A percentile compares a stretch with the other conserved stretches of the same genome.
Conservation (phyloP, 2,888 invertebrate species). For the Himalopsyche japonica region DNA sequence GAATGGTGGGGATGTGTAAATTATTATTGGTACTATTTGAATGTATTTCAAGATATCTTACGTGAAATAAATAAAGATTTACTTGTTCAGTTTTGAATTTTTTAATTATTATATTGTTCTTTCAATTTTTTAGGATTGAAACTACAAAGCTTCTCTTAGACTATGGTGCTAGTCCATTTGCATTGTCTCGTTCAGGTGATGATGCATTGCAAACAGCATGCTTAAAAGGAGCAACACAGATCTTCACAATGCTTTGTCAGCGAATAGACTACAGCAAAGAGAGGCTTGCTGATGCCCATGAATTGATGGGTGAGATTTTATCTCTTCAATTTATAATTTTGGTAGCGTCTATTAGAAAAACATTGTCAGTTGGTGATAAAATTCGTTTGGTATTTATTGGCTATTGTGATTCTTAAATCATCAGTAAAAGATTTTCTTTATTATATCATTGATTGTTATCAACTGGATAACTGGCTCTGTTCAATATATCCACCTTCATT, state of each 20-base stretch:
- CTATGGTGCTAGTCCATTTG: slow-evolving; percentile 77
- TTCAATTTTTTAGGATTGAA: slow-evolving; percentile 62
- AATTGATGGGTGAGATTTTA: slow-evolving; percentile 68
- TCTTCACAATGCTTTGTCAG: slow-evolving; percentile 71
- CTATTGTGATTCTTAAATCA: no score
- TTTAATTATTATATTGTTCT: not conserved
- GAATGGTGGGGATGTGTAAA: not conserved
- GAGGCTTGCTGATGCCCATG: slow-evolving; percentile 82
- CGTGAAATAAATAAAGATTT: not conserved
- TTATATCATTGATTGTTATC: not conserved
- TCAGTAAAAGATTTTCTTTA: not conserved
- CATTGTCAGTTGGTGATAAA: no score
- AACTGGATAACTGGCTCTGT: no score
- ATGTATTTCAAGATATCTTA: not conserved
- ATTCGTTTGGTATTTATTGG: no score
- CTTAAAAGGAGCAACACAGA: slow-evolving; percentile 74
- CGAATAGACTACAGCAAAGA: slow-evolving; percentile 65
- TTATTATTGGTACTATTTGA: not conserved
- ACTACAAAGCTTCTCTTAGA: slow-evolving; percentile 80
- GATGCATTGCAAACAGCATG: slow-evolving; percentile 88
- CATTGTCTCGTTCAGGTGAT: slow-evolving; percentile 79
- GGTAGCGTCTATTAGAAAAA: no score
- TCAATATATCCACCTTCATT: no score
- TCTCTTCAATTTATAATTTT: no score
- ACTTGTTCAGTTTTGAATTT: not conserved